Base-by-base conservation (phyloP, 2,888 invertebrate genomes). In the Caenorhabditis doughertyi region DNA sequence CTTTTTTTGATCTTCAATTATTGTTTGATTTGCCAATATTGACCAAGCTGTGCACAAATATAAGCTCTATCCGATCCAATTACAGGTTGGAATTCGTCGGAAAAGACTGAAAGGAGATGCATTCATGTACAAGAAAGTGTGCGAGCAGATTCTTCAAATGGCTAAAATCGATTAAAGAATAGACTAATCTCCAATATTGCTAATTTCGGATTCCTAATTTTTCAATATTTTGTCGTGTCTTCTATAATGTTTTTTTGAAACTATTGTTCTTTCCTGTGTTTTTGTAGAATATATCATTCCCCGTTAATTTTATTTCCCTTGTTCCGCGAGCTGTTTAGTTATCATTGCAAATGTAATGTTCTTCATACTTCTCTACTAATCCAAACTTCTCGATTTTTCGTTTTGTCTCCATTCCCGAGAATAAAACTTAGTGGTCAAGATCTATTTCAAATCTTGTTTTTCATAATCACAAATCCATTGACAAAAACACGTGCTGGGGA, bases 101-200 rank as follows among this genome's bases (percentile, higher is more conserved):
- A 95, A 95, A 91, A 93, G 95, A 42, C 93, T 95, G 53, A 95
- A 94, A 90, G 95, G 95, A 0, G 95, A 95, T 91, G 94, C 95
- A 0, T 95, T 95, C 95, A 94, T 95, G 85, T 96, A 96, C 92
- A 95, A 95, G 92, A 94, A 94, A 85, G 94, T 95, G 39, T 95
- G 95, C 91, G 95, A 95, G 92, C 94, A 95, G 91, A 94, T 95
- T 42, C 91, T 94, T 29, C 79, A 84, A 13, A 87, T 90, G 88
- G 89, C 90, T 35, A 84, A 84, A 25, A 44, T 88, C 32, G 84
- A 74, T 35, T 53, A 39, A 44, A 25, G 3, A 32, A 32, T 4
- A 9, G n/a, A 32, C n/a, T n/a, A 18, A 21, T 64, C n/a, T 51
- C 39, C 8, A 70, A 70, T 16, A 44, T 73, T 39, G 11, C 39